phyloP scores from a whole-genome alignment of 2,888 invertebrate species.

The Parapristionchus giblindavisi region DNA sequence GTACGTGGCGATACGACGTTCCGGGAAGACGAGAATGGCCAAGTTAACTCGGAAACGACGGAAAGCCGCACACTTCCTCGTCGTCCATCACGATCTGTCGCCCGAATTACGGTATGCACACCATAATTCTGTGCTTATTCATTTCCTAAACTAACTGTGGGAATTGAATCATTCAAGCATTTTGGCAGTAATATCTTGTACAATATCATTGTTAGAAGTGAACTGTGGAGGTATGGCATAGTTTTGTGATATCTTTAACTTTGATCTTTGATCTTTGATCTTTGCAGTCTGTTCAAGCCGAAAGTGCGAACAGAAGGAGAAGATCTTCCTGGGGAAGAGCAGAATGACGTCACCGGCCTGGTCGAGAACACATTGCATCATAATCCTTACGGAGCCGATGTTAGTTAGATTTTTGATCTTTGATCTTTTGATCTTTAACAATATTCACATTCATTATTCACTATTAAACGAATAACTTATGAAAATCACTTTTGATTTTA shows the following conservation, averaged over 20 bases:
- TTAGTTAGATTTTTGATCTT: too few species aligned
- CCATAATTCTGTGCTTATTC: not conserved
- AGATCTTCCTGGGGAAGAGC: too few species aligned
- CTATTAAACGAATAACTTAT: too few species aligned
- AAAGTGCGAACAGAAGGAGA: not conserved
- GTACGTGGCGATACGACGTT: conserved; percentile 64
- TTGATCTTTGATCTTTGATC: not conserved
- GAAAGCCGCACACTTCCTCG: conserved; percentile 63
- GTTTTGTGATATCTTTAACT: not conserved
- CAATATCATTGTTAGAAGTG: too few species aligned
- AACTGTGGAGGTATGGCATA: too few species aligned
- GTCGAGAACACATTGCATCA: too few species aligned
- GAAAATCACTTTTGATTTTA: too few species aligned
- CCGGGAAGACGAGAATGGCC: conserved; percentile 63
- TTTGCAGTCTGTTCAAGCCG: conserved; percentile 28
- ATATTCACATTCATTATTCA: too few species aligned
- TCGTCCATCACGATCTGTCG: conserved; percentile 51
- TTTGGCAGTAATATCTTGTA: not conserved
- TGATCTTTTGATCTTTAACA: too few species aligned
- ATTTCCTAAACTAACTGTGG: not conserved
- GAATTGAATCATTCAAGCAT: not conserved
- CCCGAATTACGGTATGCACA: conserved; percentile 17
- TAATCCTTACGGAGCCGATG: too few species aligned
- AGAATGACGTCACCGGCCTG: too few species aligned
- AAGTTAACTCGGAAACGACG: conserved; percentile 55